A percentile compares a stretch with the other conserved stretches of the same genome.
These are phyloP conservation scores for Ophiodon elongatus DNA, from an alignment of 2,113 vertebrate genomes.

Conservation along the genomic window DNA sequence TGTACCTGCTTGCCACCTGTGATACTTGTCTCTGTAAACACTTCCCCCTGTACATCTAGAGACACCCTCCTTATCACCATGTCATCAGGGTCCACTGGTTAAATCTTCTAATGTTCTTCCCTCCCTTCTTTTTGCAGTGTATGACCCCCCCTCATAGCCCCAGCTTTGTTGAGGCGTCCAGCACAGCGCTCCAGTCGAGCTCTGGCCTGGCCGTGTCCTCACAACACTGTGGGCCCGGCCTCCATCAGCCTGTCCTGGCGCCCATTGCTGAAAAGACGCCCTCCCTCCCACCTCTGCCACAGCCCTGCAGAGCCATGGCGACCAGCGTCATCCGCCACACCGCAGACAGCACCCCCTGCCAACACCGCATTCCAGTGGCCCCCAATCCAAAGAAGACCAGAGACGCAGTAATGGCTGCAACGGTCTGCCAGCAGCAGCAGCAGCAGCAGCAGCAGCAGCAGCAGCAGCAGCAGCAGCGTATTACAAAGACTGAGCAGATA, in stretches of 20 bases:
- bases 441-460: conserved; percentile 65
- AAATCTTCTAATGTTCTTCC: background rate
- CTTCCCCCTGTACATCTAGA: background rate
- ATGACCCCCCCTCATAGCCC: conserved; percentile 99
- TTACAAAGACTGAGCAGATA: conserved; percentile 63
- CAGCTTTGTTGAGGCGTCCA: conserved; percentile 87
- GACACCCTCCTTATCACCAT: background rate
- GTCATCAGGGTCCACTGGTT: background rate
- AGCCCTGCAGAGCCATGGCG: conserved; percentile 88
- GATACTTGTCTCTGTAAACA: conserved; percentile 39
- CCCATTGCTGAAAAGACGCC: conserved; percentile 53
- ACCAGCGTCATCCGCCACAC: conserved; percentile 94
- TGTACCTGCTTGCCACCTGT: conserved; percentile 17
- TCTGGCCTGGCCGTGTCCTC: conserved; percentile 63
- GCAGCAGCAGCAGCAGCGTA: conserved; percentile 54
- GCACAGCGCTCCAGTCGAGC: conserved; percentile 77
- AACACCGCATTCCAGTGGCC: conserved; percentile 79
- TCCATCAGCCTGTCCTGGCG: conserved; percentile 59
- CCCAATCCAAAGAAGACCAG: conserved; percentile 56
- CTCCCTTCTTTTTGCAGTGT: conserved; percentile 83
- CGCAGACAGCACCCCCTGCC: conserved; percentile 83
- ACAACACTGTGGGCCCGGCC: conserved; percentile 38
- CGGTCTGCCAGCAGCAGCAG: conserved; percentile 59
- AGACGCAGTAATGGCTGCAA: conserved; percentile 30
- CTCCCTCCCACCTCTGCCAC: conserved; percentile 31